These are phyloP conservation scores for Scophthalmus maximus DNA, from an alignment of 2,113 vertebrate genomes.

Conservation along the genomic window DNA sequence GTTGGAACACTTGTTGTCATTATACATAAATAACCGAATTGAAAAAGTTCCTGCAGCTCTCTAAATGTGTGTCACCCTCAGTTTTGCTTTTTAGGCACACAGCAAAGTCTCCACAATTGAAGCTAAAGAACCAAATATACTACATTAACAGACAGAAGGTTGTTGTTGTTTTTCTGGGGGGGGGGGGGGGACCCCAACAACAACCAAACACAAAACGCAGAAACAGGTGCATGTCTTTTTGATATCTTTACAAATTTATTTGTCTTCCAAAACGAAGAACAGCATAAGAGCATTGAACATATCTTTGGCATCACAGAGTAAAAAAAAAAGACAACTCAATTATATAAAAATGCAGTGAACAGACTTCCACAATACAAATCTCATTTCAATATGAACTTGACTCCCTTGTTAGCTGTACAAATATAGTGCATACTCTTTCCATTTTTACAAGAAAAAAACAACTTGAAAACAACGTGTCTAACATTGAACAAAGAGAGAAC, in stretches of 20 bases:
- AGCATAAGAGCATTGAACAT: constrained; percentile 88
- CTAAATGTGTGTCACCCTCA: not conserved
- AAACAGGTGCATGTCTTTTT: constrained; percentile 38
- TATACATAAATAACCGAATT: too few species aligned
- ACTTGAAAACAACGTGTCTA: constrained; percentile 73
- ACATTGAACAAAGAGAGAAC: constrained; percentile 71
- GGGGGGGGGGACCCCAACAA: not conserved
- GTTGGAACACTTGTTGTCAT: too few species aligned
- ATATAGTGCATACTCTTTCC: constrained; percentile 91
- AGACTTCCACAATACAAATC: constrained; percentile 92
- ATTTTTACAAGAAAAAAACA: constrained; percentile 83
- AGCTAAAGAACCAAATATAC: not conserved
- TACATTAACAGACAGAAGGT: too few species aligned
- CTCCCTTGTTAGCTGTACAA: constrained; percentile 90
- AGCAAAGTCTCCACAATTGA: not conserved
- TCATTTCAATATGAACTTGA: constrained; percentile 98
- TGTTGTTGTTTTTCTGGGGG: not conserved
- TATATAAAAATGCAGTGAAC: constrained; percentile 92
- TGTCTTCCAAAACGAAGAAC: constrained; percentile 93
- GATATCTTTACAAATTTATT: constrained; percentile 88
- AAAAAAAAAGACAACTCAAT: constrained; percentile 81
- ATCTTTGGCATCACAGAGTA: constrained; percentile 94
- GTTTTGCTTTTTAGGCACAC: not conserved
- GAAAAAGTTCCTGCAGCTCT: not conserved
- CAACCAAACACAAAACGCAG: not conserved